Evolutionary conservation across 2,113 vertebrate species (phyloP).

Genomic region (Guaruba guarouba): DNA sequence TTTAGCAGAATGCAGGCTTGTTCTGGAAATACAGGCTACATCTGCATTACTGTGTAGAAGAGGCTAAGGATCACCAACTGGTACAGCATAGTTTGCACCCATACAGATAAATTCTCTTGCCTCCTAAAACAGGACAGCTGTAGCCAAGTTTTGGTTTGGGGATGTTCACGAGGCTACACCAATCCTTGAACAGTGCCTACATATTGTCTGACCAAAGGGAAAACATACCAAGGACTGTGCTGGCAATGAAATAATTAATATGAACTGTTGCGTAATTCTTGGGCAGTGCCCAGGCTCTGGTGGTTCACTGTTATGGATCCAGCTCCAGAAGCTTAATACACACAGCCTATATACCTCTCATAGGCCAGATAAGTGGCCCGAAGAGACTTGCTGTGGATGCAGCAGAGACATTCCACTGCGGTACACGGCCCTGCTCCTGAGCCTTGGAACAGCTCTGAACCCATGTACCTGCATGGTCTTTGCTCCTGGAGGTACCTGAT

Average conservation of each 20-base stretch:
- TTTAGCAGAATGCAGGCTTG: not conserved
- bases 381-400: not conserved
- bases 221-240: not conserved
- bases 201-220: not conserved
- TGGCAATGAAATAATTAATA: not conserved
- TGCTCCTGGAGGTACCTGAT: not conserved
- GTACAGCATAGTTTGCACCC: not conserved
- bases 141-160: not conserved
- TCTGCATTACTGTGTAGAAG: not conserved
- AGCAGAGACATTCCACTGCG: not conserved
- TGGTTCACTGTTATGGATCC: not conserved
- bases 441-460: not conserved
- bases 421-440: fast-evolving
- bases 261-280: not conserved
- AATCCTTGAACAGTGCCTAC: not conserved
- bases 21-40: not conserved
- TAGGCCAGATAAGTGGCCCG: not conserved
- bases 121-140: not conserved
- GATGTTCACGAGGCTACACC: not conserved
- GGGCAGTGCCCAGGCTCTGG: not conserved
- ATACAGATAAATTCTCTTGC: not conserved
- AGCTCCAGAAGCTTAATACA: not conserved
- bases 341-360: not conserved
- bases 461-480: fast-evolving
- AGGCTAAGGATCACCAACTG: not conserved